Evolutionary conservation across 2,113 vertebrate species (phyloP), one percentile per base, ranked within the genome.

Genomic region (Crotophaga sulcirostris): DNA sequence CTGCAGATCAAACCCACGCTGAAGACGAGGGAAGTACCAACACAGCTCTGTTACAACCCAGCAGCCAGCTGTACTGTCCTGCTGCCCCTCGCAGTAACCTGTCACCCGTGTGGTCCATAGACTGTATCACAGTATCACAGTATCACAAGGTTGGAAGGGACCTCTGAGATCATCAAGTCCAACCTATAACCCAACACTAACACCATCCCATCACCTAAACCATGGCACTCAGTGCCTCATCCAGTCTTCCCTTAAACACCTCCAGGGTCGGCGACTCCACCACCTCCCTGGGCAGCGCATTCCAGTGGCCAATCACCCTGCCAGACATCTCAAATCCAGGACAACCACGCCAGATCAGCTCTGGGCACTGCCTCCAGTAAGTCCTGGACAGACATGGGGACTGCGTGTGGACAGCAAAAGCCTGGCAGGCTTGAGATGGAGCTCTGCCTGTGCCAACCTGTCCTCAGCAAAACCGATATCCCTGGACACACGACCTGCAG

Each of bases 381-480:
- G 7, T 56, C 34, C 18, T 19, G 76, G 49, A 40, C n/a, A 18
- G 52, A 62, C 40, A 59, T 59, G 59, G 9, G 44, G 72, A 54
- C 21, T 34, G 38, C 0, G 0, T 12, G 36, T 11, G 68, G 45
- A 25, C 36, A 79, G 47, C 68, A 79, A 31, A 60, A 85, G 23
- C 76, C 55, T 33, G 21, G 31, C 69, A 90, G 56, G 31, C 25
- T 64, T 18, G 21, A 45, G 31, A 25, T 33, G 45, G 63, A 62
- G 40, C 4, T 56, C 70, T 55, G 1, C 40, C 10, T 0, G 6
- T 16, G 38, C 42, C 66, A 47, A 45, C 25, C 44, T 4, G 24
- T 16, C 29, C 70, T 47, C 28, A 29, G 34, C 51, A 7, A 0
- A 0, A 6, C n/a, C 2, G 9, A 31, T 29, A 2, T 0, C n/a